Evolutionary conservation across 2,113 vertebrate species (phyloP).

Genomic region (Pachypanchax playfairii): DNA sequence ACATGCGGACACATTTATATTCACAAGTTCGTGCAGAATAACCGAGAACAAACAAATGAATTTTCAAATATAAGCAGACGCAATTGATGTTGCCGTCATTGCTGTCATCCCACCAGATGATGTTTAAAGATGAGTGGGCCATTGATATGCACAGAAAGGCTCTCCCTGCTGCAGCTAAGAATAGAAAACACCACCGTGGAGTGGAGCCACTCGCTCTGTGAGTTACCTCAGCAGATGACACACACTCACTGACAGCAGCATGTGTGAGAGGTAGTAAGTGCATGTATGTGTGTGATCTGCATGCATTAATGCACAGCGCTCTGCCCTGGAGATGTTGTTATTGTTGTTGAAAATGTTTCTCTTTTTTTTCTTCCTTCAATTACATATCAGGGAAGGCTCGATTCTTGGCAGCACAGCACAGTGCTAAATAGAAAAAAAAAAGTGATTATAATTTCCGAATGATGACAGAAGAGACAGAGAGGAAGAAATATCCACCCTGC

Average conservation of each 20-base stretch:
- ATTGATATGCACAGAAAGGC: constrained; percentile 55
- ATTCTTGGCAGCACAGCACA: constrained; percentile 37
- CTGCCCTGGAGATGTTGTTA: constrained; percentile 21
- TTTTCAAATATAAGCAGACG: neutral
- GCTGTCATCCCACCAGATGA: constrained; percentile 33
- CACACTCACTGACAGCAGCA: constrained; percentile 10
- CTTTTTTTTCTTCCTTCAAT: constrained; percentile 39
- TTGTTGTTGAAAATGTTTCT: constrained; percentile 32
- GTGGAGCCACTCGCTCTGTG: constrained; percentile 36
- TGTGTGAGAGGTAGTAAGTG: constrained; percentile 16
- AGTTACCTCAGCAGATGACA: constrained; percentile 30
- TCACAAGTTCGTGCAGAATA: neutral
- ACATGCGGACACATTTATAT: neutral
- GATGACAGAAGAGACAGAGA: neutral
- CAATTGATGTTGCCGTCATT: neutral
- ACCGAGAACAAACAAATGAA: neutral
- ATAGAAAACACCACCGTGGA: constrained; percentile 48
- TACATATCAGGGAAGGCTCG: constrained; percentile 36
- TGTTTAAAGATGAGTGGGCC: constrained; percentile 55
- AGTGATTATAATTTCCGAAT: constrained; percentile 15
- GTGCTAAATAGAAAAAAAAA: constrained; percentile 24
- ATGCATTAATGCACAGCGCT: constrained; percentile 17
- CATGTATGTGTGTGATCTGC: neutral
- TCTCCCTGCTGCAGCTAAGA: constrained; percentile 35
- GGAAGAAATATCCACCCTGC: no score